These are phyloP conservation scores for Crotalus horridus DNA, from an alignment of 2,113 vertebrate genomes.

Conservation along the genomic window DNA sequence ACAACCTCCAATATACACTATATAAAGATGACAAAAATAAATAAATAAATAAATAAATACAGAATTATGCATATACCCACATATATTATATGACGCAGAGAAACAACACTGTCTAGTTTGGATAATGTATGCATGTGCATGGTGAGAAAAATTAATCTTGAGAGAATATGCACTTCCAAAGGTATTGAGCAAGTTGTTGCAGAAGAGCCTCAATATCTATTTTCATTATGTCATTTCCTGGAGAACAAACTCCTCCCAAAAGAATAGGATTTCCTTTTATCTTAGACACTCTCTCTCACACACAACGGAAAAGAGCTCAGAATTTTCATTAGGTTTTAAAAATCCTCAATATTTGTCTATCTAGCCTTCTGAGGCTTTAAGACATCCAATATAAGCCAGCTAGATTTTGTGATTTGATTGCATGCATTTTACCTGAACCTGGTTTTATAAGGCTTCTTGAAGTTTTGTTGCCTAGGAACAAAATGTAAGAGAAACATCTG, in stretches of 20 bases:
- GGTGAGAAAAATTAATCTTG: no score
- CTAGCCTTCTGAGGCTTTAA: neutral
- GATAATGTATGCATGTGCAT: no score
- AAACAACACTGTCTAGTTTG: no score
- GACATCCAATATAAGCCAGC: neutral
- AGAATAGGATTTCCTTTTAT: neutral
- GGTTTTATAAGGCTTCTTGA: neutral
- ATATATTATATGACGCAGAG: no score
- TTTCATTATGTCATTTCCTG: neutral
- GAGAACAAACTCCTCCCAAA: neutral
- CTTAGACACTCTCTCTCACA: neutral
- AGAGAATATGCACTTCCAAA: neutral
- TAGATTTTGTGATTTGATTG: conserved; percentile 16
- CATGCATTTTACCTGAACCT: neutral
- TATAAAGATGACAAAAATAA: no score
- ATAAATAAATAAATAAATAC: no score
- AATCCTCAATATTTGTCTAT: neutral
- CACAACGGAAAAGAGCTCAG: neutral
- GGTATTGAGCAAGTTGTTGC: neutral
- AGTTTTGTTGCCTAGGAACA: neutral
- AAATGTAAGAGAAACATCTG: neutral
- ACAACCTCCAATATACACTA: no score
- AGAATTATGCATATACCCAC: no score
- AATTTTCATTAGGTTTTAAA: neutral
- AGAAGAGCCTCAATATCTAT: neutral